phyloP scores from a whole-genome alignment of 2,797 vertebrate species.

The Acanthis flammea region DNA sequence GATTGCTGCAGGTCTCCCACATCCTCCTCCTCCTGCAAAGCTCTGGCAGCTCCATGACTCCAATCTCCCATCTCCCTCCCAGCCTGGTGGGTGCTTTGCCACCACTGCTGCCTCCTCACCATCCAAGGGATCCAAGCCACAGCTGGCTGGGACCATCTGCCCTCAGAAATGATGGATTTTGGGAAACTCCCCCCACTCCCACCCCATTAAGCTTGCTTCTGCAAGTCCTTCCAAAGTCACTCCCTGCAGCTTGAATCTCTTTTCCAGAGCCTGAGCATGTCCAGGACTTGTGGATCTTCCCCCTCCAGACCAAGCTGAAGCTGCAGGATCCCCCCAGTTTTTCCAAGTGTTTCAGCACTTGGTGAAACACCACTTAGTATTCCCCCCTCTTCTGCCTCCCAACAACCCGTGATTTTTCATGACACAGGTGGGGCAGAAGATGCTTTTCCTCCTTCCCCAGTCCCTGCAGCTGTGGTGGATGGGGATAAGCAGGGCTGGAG shows the following conservation, averaged over 20 bases:
- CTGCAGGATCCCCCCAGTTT: no score
- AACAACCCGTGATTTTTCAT: accelerated
- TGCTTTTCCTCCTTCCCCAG: accelerated
- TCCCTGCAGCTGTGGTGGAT: accelerated
- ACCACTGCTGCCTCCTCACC: neutral
- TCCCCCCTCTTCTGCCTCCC: neutral
- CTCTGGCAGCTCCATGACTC: neutral
- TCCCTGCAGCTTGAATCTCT: neutral
- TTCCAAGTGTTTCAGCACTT: neutral
- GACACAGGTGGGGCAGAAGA: neutral
- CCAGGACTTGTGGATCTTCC: neutral
- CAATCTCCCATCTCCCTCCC: neutral
- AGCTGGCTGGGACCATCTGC: neutral
- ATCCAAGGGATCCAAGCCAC: neutral
- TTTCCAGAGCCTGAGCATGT: neutral
- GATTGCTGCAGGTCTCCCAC: constrained; percentile 30
- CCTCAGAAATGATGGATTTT: neutral
- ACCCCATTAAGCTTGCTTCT: neutral
- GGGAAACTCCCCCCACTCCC: neutral
- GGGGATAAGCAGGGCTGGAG: neutral
- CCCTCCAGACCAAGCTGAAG: neutral
- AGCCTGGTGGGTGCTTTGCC: constrained; percentile 46
- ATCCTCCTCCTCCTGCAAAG: constrained; percentile 29
- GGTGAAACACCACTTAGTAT: neutral
- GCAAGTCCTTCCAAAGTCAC: neutral